These are phyloP conservation scores for Hylyphantes graminicola DNA, from an alignment of 1,140 invertebrate species.

Conservation along the genomic window DNA sequence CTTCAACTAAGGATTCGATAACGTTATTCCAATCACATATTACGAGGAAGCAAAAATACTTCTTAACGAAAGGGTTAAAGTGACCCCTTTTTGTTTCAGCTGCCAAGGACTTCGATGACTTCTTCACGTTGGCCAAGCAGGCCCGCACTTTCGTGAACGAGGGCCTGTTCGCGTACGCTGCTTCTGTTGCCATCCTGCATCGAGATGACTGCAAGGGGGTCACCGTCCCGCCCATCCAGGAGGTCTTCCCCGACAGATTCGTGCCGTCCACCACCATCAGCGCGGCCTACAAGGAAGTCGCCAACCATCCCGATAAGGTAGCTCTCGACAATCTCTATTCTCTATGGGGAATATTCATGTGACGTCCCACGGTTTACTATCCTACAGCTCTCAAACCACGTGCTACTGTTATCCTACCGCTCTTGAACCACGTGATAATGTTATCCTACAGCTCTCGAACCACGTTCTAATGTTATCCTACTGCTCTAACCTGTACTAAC, in stretches of 20 bases:
- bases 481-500: no score
- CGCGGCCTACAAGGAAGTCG: conserved; percentile 65
- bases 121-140: conserved; percentile 76
- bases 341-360: no score
- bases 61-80: no score
- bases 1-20: no score
- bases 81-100: conserved; percentile 12
- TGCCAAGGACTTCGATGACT: conserved; percentile 64
- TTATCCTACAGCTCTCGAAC: not conserved
- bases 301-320: conserved; percentile 66
- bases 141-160: conserved; percentile 74
- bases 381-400: not conserved
- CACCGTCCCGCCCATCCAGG: conserved; percentile 75
- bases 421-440: not conserved
- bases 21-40: no score
- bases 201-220: conserved; percentile 71
- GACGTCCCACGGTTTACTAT: no score
- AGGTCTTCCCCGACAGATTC: conserved; percentile 73
- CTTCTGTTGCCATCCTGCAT: conserved; percentile 74
- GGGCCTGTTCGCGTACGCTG: conserved; percentile 75
- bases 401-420: not conserved
- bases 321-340: not conserved
- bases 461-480: no score
- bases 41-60: no score
- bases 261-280: conserved; percentile 69